A percentile compares a stretch with the other conserved stretches of the same genome.
Evolutionary conservation across 2,888 invertebrate genomes (phyloP).

Genomic region (Dryobotodes eremita): DNA sequence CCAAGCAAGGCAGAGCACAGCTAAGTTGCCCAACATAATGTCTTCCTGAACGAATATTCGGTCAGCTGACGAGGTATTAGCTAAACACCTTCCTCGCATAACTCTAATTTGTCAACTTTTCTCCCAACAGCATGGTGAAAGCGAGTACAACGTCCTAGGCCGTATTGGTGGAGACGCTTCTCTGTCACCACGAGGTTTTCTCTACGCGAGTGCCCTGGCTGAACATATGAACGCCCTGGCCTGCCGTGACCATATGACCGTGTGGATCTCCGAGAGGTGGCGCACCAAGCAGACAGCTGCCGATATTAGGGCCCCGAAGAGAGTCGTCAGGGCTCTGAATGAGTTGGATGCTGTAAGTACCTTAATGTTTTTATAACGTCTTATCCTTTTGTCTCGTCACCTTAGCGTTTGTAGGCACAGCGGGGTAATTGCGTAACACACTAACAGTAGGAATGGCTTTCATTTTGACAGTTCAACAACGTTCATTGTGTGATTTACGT

Average conservation of each 20-base stretch:
- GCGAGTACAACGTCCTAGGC: conserved; percentile 97
- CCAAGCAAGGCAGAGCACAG: background rate
- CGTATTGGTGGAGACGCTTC: conserved; percentile 97
- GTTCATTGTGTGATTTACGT: too few relatives aligned
- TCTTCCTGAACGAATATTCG: background rate
- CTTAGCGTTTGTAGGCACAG: too few relatives aligned
- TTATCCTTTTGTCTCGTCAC: too few relatives aligned
- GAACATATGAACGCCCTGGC: conserved; percentile 92
- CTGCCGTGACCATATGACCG: conserved; percentile 93
- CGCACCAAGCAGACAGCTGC: conserved; percentile 97
- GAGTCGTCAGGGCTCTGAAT: conserved; percentile 96
- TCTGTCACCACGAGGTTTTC: conserved; percentile 95
- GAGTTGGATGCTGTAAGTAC: conserved; percentile 96
- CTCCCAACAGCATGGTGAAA: conserved; percentile 95
- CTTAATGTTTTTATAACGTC: background rate
- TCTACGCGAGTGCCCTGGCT: conserved; percentile 94
- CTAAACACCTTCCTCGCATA: background rate
- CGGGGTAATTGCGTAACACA: too few relatives aligned
- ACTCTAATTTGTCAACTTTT: conserved; percentile 24
- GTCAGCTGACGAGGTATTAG: background rate
- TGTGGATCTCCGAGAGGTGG: conserved; percentile 97
- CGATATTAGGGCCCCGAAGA: conserved; percentile 94
- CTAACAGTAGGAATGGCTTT: too few relatives aligned
- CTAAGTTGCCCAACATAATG: too few relatives aligned
- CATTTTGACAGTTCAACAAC: too few relatives aligned